Conservation (phyloP, 2,113 vertebrate species). For the Pomatostomus ruficeps region DNA sequence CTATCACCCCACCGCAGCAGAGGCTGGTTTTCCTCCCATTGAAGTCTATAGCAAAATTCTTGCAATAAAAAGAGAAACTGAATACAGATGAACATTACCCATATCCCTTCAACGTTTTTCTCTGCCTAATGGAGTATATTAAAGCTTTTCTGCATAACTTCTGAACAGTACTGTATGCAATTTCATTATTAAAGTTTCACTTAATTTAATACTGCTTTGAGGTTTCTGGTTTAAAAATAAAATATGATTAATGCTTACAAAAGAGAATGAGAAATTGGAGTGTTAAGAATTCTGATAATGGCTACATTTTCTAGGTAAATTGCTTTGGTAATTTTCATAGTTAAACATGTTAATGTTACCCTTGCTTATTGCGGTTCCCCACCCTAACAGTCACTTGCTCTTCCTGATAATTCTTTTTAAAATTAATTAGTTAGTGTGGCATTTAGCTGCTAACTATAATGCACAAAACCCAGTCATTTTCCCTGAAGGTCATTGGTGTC, state of each 20-base stretch:
- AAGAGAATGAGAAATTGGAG: slow-evolving; percentile 8
- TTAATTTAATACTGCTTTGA: slow-evolving; percentile 61
- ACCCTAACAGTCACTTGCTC: not conserved
- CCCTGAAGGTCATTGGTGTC: not conserved
- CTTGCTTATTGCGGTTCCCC: not conserved
- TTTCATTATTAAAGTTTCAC: slow-evolving; percentile 61
- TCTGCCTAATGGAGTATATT: slow-evolving; percentile 56
- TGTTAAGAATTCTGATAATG: slow-evolving; percentile 32
- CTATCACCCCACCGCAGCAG: not conserved
- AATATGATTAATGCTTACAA: slow-evolving; percentile 55
- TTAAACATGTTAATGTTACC: not conserved
- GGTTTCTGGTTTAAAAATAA: slow-evolving; percentile 61
- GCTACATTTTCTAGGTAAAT: slow-evolving; percentile 32
- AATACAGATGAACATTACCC: slow-evolving; percentile 23
- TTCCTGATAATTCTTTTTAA: not conserved
- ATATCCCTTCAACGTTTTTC: slow-evolving; percentile 48
- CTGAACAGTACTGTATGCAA: slow-evolving; percentile 22
- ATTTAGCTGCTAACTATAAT: not conserved
- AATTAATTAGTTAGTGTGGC: slow-evolving; percentile 13
- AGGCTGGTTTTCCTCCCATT: not conserved
- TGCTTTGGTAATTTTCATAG: slow-evolving; percentile 31
- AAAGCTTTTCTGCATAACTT: slow-evolving; percentile 42
- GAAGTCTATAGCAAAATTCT: not conserved
- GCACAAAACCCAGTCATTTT: not conserved
- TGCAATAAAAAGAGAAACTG: not conserved